Conservation (phyloP, 2,888 invertebrate genomes). For the Liposcelis brunnea region DNA sequence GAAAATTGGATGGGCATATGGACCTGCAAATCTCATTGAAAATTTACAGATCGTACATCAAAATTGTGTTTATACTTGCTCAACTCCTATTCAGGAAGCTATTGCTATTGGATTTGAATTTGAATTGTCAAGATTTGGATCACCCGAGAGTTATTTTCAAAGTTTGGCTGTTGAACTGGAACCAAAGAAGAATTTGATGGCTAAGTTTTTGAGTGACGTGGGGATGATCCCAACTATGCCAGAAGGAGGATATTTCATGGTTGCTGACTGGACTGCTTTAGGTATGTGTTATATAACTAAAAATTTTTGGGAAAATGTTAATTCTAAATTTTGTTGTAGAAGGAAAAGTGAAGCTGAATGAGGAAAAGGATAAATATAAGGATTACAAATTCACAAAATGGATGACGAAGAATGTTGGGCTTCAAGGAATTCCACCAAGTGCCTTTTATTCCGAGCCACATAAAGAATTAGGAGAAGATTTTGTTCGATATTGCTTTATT, state of each 20-base stretch:
- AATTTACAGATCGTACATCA: constrained; percentile 84
- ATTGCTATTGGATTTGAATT: constrained; percentile 75
- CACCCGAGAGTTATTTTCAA: constrained; percentile 67
- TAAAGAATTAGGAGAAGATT: constrained; percentile 67
- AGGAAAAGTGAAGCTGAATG: constrained; percentile 45
- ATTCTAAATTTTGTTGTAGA: constrained; percentile 25
- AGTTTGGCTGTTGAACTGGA: constrained; percentile 55
- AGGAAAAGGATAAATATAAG: constrained; percentile 51
- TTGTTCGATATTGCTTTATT: constrained; percentile 84
- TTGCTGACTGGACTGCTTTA: constrained; percentile 77
- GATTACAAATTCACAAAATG: constrained; percentile 93
- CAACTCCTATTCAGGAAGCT: constrained; percentile 86
- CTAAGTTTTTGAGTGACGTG: constrained; percentile 50
- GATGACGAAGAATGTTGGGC: constrained; percentile 81
- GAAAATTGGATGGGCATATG: constrained; percentile 95
- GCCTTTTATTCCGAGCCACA: constrained; percentile 77
- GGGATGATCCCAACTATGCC: constrained; percentile 87
- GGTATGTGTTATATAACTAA: constrained; percentile 27
- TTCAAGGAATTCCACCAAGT: constrained; percentile 85
- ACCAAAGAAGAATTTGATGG: constrained; percentile 64
- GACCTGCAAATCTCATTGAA: constrained; percentile 58
- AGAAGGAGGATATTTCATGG: constrained; percentile 93
- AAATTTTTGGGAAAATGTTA: no score
- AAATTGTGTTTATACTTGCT: constrained; percentile 82
- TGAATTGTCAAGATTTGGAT: constrained; percentile 51